These are phyloP conservation scores for Eremophila alpestris DNA, from an alignment of 2,797 vertebrate species.

Conservation along the genomic window DNA sequence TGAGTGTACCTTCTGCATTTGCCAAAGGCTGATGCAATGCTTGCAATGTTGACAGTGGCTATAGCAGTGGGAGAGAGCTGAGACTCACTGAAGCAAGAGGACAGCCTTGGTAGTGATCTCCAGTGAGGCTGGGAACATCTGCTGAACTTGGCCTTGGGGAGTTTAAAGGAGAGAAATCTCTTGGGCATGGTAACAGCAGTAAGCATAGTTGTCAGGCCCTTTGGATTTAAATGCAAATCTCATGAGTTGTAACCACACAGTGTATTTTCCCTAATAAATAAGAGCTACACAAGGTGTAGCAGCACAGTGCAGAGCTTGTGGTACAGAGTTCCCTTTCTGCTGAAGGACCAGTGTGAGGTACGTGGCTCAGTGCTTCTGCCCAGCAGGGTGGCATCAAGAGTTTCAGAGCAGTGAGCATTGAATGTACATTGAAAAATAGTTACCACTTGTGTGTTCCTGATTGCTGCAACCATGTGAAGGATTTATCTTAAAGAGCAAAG, in stretches of 20 bases:
- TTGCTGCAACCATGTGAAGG: accelerated
- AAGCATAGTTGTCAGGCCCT: background rate
- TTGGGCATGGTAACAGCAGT: accelerated
- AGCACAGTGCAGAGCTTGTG: background rate
- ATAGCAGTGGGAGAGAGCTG: background rate
- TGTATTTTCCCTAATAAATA: background rate
- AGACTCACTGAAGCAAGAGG: background rate
- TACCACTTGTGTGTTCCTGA: background rate
- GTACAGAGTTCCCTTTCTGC: background rate
- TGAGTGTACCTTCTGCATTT: background rate
- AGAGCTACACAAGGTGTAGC: background rate
- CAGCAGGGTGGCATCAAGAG: background rate
- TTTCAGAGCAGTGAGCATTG: background rate
- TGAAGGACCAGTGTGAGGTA: background rate
- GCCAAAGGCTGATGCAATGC: background rate
- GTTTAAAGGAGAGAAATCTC: background rate
- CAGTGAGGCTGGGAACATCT: background rate
- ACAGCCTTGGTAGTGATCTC: background rate
- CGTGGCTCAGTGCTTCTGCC: background rate
- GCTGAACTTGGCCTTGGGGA: background rate
- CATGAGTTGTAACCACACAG: background rate
- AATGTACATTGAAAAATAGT: background rate
- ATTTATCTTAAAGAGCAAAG: background rate
- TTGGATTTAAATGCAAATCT: background rate
- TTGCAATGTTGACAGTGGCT: background rate